Percentiles rank a stretch among this genome's conserved stretches.
Conservation (phyloP, 2,113 vertebrate species). For the Brienomyrus longianalis region DNA sequence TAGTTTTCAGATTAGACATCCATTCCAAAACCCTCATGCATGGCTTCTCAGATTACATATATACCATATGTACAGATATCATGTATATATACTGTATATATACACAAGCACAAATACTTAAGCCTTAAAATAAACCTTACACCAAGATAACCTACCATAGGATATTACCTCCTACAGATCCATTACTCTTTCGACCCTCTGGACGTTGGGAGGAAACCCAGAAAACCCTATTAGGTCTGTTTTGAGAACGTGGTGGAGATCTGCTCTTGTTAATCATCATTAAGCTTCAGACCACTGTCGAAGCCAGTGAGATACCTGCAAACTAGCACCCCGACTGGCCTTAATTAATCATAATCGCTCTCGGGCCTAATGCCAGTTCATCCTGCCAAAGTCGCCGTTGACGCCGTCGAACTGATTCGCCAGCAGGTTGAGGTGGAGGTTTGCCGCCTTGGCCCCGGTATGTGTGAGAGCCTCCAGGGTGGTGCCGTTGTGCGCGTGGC, state of each 20-base stretch:
- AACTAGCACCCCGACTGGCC: neutral
- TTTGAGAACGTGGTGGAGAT: neutral
- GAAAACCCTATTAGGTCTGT: neutral
- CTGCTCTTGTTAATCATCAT: neutral
- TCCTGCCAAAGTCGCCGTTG: neutral
- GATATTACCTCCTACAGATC: neutral
- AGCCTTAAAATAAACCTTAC: neutral
- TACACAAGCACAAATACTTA: neutral
- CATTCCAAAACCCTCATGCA: neutral
- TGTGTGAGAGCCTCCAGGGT: conserved; percentile 40
- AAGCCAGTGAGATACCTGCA: neutral
- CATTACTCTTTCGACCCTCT: neutral
- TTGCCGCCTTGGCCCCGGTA: conserved; percentile 15
- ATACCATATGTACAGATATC: neutral
- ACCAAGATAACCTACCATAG: neutral
- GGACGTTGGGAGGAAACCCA: neutral
- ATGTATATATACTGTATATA: neutral
- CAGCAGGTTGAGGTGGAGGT: conserved; percentile 4
- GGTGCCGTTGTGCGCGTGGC: conserved; percentile 40
- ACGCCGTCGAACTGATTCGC: conserved; percentile 27
- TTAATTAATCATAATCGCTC: neutral
- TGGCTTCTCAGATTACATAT: neutral
- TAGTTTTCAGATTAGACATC: conserved; percentile 11
- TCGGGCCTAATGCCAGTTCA: neutral
- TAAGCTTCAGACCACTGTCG: no score